Evolutionary conservation across 2,888 invertebrate genomes (phyloP).

Genomic region (Lysandra coridon): DNA sequence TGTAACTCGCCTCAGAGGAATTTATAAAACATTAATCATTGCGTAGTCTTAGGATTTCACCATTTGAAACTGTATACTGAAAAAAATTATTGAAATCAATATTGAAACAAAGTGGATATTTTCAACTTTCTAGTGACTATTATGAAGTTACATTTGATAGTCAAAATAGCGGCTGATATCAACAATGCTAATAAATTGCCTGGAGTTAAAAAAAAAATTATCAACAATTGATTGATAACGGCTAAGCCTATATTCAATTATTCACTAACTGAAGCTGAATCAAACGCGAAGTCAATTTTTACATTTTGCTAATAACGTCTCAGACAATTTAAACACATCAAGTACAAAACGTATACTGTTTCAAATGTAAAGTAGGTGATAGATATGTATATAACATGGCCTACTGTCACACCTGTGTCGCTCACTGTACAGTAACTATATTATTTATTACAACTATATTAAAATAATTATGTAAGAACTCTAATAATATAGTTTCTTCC

Average conservation of each 20-base stretch:
- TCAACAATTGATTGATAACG: neutral
- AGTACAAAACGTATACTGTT: slow-evolving; percentile 41
- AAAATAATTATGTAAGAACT: slow-evolving; percentile 37
- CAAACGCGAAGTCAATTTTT: neutral
- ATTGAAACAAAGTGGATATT: neutral
- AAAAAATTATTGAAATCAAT: neutral
- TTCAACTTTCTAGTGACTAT: neutral
- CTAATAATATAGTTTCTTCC: slow-evolving; percentile 36
- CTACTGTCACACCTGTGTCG: slow-evolving; percentile 73
- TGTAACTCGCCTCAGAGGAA: slow-evolving; percentile 55
- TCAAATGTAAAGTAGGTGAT: slow-evolving; percentile 52
- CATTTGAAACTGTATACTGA: slow-evolving; percentile 29
- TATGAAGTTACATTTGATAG: neutral
- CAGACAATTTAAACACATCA: neutral
- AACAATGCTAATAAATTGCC: neutral
- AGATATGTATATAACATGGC: slow-evolving; percentile 63
- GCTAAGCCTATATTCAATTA: neutral
- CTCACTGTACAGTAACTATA: slow-evolving; percentile 68
- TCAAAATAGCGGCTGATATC: neutral
- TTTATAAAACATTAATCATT: slow-evolving; percentile 40
- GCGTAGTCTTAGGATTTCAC: slow-evolving; percentile 35
- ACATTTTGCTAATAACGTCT: neutral
- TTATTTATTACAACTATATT: slow-evolving; percentile 41
- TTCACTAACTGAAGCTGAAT: neutral
- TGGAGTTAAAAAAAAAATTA: neutral